A percentile compares a stretch with the other conserved stretches of the same genome.
phyloP scores from a whole-genome alignment of 1,140 invertebrate genomes.

The Homalodisca vitripennis region DNA sequence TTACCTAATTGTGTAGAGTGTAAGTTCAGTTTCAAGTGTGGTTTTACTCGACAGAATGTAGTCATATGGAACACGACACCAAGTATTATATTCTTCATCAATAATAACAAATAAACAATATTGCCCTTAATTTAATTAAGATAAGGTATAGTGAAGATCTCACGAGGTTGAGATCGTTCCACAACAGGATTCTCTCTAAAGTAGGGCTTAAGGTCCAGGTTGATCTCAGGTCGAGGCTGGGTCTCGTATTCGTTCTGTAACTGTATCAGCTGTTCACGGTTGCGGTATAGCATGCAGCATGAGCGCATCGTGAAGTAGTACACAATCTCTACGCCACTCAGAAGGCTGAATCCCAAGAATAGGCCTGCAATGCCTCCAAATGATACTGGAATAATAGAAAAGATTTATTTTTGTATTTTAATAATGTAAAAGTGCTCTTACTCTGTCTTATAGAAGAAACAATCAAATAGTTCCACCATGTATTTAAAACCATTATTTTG shows the following conservation, averaged over 20 bases:
- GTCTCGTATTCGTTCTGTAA: slow-evolving; percentile 36
- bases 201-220: slow-evolving; percentile 3
- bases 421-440: background rate
- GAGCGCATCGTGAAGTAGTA: slow-evolving; percentile 71
- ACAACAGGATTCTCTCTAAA: background rate
- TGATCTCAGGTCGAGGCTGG: slow-evolving; percentile 15
- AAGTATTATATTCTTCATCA: too few relatives aligned
- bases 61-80: too few relatives aligned
- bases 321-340: slow-evolving; percentile 68
- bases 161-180: background rate
- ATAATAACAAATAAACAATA: too few relatives aligned
- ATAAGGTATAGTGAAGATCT: background rate
- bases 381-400: slow-evolving; percentile 57
- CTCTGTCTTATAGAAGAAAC: background rate
- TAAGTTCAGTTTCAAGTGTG: too few relatives aligned
- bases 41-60: too few relatives aligned
- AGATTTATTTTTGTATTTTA: background rate
- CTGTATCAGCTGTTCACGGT: slow-evolving; percentile 34
- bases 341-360: slow-evolving; percentile 70
- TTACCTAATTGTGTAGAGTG: too few relatives aligned
- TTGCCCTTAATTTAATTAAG: too few relatives aligned
- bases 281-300: slow-evolving; percentile 51
- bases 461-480: background rate
- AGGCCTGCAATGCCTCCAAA: slow-evolving; percentile 73
- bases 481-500: background rate